Base-by-base conservation (phyloP, 2,113 vertebrate genomes). In the Mustela lutreola region DNA sequence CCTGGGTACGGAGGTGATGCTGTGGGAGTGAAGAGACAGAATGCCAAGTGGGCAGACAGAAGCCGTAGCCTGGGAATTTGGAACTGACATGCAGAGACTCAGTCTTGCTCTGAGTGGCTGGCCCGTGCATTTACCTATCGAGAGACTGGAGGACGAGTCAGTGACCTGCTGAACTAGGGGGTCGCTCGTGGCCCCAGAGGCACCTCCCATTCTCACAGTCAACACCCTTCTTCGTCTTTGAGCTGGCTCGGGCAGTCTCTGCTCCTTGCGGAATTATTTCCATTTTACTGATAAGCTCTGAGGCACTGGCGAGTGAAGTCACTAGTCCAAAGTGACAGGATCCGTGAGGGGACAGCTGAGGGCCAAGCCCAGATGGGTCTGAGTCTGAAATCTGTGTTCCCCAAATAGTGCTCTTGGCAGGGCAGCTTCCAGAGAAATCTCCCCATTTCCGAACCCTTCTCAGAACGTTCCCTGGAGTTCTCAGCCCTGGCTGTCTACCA, bases 51-150 rank as follows among this genome's bases (percentile, higher is more conserved):
- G 65, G 12, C 4, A 16, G 28, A 45, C 14, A 18, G 42, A 6
- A 19, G 7, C 36, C 45, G 58, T 21, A 5, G 15, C 73, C 11
- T 1, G 19, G 75, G 36, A 82, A 24, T 11, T 22, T 4, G 33
- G 75, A 21, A 2, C 0, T 5, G 5, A 33, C 33, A 31, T 1
- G 2, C 31, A 28, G 26, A 31, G 16, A 12, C 5, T 7, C 9
- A 4, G 16, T 56, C 75, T 48, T 48, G 31, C 82, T 67, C 36
- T 16, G 60, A 36, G 31, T 0, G 48, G 36, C 70, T 1, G 18
- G 33, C 60, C 33, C 4, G 0, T 4, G 8, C 9, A 1, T 31
- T 42, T 5, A 5, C 58, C 22, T 11, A 6, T 53, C 12, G 22
- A 26, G 67, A 84, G n/a, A n/a, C 45, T 2, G 11, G 15, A 82